Evolutionary conservation across 2,113 vertebrate species (phyloP).

Genomic region (Cercocebus atys): DNA sequence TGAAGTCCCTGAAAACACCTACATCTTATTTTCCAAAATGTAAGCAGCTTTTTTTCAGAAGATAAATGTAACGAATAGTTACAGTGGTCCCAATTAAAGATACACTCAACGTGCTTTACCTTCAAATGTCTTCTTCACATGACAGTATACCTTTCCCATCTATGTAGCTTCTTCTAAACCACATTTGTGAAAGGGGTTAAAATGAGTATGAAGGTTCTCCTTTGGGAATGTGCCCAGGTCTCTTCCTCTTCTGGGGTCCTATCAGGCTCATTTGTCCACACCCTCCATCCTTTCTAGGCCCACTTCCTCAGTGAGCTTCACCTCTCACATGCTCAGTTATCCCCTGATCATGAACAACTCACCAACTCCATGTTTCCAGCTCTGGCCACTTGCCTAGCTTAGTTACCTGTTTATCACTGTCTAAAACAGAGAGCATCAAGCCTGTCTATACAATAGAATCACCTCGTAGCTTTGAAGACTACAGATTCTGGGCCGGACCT

Average conservation of each 20-base stretch:
- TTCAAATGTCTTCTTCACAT: neutral
- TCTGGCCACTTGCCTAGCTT: neutral
- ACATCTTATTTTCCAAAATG: neutral
- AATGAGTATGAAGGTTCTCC: neutral
- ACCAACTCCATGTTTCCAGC: neutral
- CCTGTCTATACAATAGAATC: neutral
- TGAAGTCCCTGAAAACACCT: neutral
- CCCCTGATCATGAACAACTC: neutral
- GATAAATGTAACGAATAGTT: neutral
- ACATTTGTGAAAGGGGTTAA: neutral
- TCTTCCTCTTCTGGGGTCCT: neutral
- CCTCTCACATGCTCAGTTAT: neutral
- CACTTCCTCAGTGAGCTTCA: fast-evolving
- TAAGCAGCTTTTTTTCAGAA: neutral
- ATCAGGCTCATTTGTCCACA: fast-evolving
- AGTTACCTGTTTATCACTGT: neutral
- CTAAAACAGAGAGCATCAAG: neutral
- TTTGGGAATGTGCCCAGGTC: fast-evolving
- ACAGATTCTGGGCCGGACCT: neutral
- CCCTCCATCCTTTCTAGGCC: too few species aligned
- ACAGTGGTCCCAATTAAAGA: neutral
- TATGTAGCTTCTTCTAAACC: neutral
- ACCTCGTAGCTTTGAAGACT: neutral
- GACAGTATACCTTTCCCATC: neutral
- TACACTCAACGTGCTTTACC: neutral